phyloP scores from a whole-genome alignment of 1,140 invertebrate species.

The Brachionus rubens region DNA sequence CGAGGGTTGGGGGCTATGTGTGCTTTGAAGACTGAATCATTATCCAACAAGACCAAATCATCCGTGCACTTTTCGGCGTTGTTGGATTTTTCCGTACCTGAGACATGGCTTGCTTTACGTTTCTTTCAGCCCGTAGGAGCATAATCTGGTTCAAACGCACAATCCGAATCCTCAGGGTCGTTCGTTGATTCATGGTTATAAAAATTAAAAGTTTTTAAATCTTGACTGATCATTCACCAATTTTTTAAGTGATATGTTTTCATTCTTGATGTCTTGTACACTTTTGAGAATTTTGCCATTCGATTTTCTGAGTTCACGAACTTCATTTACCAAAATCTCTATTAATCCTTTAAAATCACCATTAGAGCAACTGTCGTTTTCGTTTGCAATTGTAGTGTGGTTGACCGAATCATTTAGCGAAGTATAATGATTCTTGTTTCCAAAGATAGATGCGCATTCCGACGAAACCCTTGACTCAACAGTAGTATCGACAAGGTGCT shows the following conservation, averaged over 20 bases:
- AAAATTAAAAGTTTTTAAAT: background rate
- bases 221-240: background rate
- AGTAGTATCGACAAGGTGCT: background rate
- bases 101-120: background rate
- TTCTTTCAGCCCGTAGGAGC: background rate
- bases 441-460: background rate
- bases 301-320: background rate
- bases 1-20: no score
- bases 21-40: no score
- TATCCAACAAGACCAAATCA: no score
- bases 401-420: background rate
- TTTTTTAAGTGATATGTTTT: background rate
- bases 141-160: background rate
- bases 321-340: background rate
- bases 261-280: background rate
- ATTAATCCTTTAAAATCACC: background rate
- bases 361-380: background rate
- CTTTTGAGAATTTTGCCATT: background rate
- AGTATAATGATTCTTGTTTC: background rate
- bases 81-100: no score
- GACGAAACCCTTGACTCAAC: background rate
- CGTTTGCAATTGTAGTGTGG: background rate
- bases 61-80: no score
- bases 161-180: background rate
- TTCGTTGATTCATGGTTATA: background rate